Conservation (phyloP, 2,888 invertebrate species). For the Lymantria monacha region DNA sequence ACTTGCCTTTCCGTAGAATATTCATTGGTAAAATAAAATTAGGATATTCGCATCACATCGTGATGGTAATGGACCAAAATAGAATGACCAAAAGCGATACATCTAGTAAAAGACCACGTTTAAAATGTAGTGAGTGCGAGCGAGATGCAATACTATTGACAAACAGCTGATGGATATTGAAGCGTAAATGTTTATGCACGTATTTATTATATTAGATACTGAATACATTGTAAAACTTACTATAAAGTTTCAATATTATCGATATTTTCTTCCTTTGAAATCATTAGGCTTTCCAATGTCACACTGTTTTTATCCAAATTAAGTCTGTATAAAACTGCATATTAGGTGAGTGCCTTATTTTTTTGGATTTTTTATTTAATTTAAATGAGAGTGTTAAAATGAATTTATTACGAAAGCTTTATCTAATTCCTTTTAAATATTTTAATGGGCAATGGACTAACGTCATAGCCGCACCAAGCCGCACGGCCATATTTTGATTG, state of each 20-base stretch:
- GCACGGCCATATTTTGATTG: too few relatives aligned
- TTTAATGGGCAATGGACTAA: too few relatives aligned
- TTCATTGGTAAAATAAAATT: slow-evolving; percentile 65
- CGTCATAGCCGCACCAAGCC: too few relatives aligned
- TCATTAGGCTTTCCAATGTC: slow-evolving; percentile 42
- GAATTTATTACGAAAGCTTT: too few relatives aligned
- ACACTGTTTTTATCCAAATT: slow-evolving; percentile 28
- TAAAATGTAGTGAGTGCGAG: slow-evolving; percentile 48
- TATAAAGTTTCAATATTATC: slow-evolving; percentile 38
- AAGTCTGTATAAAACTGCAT: too few relatives aligned
- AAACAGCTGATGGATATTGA: slow-evolving; percentile 72
- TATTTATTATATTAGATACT: slow-evolving; percentile 1
- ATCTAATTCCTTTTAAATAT: too few relatives aligned
- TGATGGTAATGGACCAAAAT: slow-evolving; percentile 81
- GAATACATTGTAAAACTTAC: slow-evolving; percentile 38
- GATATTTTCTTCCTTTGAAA: slow-evolving; percentile 39
- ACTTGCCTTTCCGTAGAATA: slow-evolving; percentile 50
- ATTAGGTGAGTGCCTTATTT: too few relatives aligned
- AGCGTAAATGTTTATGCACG: not conserved
- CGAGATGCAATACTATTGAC: slow-evolving; percentile 68
- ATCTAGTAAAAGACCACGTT: slow-evolving; percentile 61
- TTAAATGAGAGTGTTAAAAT: too few relatives aligned
- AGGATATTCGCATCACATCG: slow-evolving; percentile 72
- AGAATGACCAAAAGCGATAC: slow-evolving; percentile 79
- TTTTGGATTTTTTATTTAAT: too few relatives aligned